phyloP scores from a whole-genome alignment of 2,888 invertebrate genomes.

The Cyaniris semiargus region DNA sequence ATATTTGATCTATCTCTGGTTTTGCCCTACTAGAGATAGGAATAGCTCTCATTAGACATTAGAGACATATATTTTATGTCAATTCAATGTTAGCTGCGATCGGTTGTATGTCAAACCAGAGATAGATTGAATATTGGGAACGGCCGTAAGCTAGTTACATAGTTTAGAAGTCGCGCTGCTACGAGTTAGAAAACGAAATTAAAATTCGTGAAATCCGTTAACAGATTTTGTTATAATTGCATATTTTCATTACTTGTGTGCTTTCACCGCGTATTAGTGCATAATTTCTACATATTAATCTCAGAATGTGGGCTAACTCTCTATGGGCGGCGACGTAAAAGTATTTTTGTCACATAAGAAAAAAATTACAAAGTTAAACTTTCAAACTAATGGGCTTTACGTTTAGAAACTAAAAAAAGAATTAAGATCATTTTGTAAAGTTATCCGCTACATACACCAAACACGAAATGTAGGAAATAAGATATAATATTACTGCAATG shows the following conservation, averaged over 20 bases:
- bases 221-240: constrained; percentile 27
- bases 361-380: neutral
- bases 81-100: too few relatives aligned
- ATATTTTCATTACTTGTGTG: constrained; percentile 17
- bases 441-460: too few relatives aligned
- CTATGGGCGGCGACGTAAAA: constrained; percentile 12
- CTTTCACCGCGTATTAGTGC: constrained; percentile 27
- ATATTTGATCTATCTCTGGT: too few relatives aligned
- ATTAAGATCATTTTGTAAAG: too few relatives aligned
- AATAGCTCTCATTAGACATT: too few relatives aligned
- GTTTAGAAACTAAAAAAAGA: neutral
- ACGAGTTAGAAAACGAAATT: constrained; percentile 1
- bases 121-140: too few relatives aligned
- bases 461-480: too few relatives aligned
- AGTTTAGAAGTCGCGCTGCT: neutral
- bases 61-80: too few relatives aligned
- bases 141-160: neutral
- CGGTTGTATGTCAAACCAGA: too few relatives aligned
- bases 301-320: constrained; percentile 19
- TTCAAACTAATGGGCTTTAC: neutral
- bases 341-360: neutral
- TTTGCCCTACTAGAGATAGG: too few relatives aligned
- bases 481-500: too few relatives aligned
- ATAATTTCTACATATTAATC: constrained; percentile 23
- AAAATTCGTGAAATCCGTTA: constrained; percentile 24